phyloP scores from a whole-genome alignment of 1,140 invertebrate genomes.

The Dinoponera quadriceps region DNA sequence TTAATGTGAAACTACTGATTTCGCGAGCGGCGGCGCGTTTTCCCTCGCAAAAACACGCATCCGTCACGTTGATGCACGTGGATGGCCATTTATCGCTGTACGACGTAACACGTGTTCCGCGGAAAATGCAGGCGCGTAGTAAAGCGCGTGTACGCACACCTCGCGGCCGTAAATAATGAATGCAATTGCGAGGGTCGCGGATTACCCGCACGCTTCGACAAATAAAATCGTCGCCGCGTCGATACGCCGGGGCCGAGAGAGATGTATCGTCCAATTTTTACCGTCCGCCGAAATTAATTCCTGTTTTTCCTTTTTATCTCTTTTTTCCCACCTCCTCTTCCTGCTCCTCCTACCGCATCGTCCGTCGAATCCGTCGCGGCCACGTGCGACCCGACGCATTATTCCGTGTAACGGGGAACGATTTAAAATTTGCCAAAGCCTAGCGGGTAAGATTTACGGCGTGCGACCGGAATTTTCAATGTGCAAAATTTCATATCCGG shows the following conservation, averaged over 20 bases:
- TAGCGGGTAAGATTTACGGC: not conserved
- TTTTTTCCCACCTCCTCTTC: too few species aligned
- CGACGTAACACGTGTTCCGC: conserved; percentile 32
- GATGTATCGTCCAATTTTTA: not conserved
- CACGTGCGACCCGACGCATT: not conserved
- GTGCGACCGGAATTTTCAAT: too few species aligned
- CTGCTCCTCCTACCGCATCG: too few species aligned
- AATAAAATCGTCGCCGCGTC: conserved; percentile 13
- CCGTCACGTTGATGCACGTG: conserved; percentile 23
- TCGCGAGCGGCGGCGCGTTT: not conserved
- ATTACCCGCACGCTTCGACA: conserved; percentile 13
- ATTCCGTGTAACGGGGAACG: not conserved
- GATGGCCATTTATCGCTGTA: conserved; percentile 10
- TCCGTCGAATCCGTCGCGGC: not conserved
- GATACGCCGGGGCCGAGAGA: not conserved
- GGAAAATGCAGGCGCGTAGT: conserved; percentile 38
- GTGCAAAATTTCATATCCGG: too few species aligned
- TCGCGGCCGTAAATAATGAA: conserved; percentile 39
- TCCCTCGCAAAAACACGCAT: not conserved
- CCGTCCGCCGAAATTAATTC: not conserved
- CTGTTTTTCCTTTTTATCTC: not conserved
- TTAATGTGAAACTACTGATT: not conserved
- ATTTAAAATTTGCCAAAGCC: too few species aligned
- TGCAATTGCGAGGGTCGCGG: not conserved
- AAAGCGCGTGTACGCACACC: conserved; percentile 1